Base-by-base conservation (phyloP, 2,113 vertebrate genomes). In the Egretta garzetta region DNA sequence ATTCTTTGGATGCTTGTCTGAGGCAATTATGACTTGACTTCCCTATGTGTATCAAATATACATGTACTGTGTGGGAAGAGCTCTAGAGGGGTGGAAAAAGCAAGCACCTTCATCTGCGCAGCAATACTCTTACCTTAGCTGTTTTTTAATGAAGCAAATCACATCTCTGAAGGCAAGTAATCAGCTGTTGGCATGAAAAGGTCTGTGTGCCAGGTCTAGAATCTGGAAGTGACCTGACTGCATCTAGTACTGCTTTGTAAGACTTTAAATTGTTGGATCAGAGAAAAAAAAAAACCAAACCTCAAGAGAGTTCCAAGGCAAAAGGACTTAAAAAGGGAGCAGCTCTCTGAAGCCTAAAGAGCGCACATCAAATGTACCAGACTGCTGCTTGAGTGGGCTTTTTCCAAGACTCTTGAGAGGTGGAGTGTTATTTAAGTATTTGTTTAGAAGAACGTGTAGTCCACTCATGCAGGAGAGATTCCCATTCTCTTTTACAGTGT, bases 361-460 rank as follows among this genome's bases (percentile, higher is more conserved):
- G 35, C 0, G 0, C 14, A 11, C 56, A 30, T 88, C n/a, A 55
- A 43, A 88, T 71, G 43, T 86, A 47, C 47, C 55, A 86, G 26
- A 33, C 37, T 86, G 32, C 59, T 83, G 21, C 67, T 49, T 80
- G 53, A 86, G 71, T 73, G 32, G 17, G 62, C 14, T 70, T 95
- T 82, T 91, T 91, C 55, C 8, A 83, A 91, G 71, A 22, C 68
- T 88, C 82, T 93, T 86, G 80, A 93, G 95, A 86, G 68, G 68
- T 92, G 32, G 82, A 90, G 62, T 91, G 73, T 86, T 95, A 26
- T 24, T 88, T 66, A 96, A 88, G 85, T 94, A 67, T 90, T 95
- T 97, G 83, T 95, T 97, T 95, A 96, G 95, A 95, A 81, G 56
- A 91, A 88, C 22, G 39, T 67, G 30, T 79, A 49, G 35, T 79